Evolutionary conservation across 53 echinoderm and acorn worm genomes (phyloP).

Genomic region (Crossaster papposus): DNA sequence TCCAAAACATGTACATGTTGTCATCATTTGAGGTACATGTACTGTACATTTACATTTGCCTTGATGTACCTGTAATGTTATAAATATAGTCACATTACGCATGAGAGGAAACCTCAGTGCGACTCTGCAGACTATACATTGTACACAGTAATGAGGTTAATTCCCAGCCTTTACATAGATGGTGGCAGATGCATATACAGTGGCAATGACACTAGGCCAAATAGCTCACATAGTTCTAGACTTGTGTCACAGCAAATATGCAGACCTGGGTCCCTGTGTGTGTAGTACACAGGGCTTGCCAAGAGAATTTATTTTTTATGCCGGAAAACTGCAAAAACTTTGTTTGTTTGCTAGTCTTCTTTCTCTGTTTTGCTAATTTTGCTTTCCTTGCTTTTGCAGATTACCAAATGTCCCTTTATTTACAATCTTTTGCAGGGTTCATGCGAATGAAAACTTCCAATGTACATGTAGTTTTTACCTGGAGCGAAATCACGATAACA

Average conservation of each 20-base stretch:
- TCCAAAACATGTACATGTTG: too few relatives aligned
- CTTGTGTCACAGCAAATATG: constrained; percentile 47
- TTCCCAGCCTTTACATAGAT: constrained; percentile 34
- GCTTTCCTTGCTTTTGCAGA: too few relatives aligned
- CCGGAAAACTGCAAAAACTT: too few relatives aligned
- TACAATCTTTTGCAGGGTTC: too few relatives aligned
- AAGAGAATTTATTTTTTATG: background rate
- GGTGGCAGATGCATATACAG: background rate
- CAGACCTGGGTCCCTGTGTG: background rate
- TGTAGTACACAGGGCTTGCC: background rate
- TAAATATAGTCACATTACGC: constrained; percentile 35
- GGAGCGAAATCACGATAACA: too few relatives aligned
- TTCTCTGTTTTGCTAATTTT: too few relatives aligned
- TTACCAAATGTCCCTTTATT: too few relatives aligned
- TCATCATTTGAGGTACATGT: too few relatives aligned
- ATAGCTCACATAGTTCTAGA: constrained; percentile 48
- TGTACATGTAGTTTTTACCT: too few relatives aligned
- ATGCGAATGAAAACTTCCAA: too few relatives aligned
- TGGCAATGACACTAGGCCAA: constrained; percentile 24
- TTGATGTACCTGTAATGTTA: background rate
- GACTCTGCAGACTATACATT: background rate
- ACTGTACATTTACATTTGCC: too few relatives aligned
- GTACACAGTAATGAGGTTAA: background rate
- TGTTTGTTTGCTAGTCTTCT: too few relatives aligned
- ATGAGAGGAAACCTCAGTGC: background rate